Evolutionary conservation across 2,797 vertebrate genomes (phyloP).

Genomic region (Pangasius mekongensis): DNA sequence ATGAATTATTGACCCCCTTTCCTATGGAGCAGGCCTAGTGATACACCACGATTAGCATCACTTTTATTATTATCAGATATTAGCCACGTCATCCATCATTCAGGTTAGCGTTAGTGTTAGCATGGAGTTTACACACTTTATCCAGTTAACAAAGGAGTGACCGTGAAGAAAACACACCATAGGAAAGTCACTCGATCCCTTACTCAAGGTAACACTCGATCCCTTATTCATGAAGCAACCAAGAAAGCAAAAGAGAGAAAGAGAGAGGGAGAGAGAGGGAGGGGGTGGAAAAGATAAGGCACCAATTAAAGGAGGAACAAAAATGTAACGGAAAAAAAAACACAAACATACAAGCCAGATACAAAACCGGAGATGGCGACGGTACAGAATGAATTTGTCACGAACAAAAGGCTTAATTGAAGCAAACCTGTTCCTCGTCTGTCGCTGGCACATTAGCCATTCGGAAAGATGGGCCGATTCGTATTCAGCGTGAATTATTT

Average conservation of each 20-base stretch:
- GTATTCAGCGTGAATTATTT: conserved; percentile 89
- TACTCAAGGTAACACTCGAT: conserved; percentile 76
- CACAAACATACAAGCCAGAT: conserved; percentile 75
- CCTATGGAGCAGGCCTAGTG: conserved; percentile 79
- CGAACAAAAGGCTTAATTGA: conserved; percentile 92
- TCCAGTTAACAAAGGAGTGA: conserved; percentile 91
- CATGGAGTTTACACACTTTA: conserved; percentile 78
- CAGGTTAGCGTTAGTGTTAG: conserved; percentile 81
- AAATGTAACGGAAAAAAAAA: conserved; percentile 60
- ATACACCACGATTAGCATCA: conserved; percentile 74
- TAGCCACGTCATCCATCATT: conserved; percentile 21
- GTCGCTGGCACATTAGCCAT: conserved; percentile 89
- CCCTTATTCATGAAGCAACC: conserved; percentile 66
- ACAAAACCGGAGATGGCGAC: conserved; percentile 78
- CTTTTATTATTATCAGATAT: conserved; percentile 67
- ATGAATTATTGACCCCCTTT: conserved; percentile 57
- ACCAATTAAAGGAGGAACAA: conserved; percentile 60
- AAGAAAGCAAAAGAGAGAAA: conserved; percentile 60
- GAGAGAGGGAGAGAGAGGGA: conserved; percentile 65
- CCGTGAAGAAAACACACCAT: conserved; percentile 81
- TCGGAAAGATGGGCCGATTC: conserved; percentile 88
- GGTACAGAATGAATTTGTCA: conserved; percentile 82
- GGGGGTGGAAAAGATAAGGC: conserved; percentile 71
- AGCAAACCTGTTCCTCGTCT: conserved; percentile 82
- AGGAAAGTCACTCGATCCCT: conserved; percentile 86